Evolutionary conservation across 2,797 vertebrate genomes (phyloP).

Genomic region (Champsocephalus esox): DNA sequence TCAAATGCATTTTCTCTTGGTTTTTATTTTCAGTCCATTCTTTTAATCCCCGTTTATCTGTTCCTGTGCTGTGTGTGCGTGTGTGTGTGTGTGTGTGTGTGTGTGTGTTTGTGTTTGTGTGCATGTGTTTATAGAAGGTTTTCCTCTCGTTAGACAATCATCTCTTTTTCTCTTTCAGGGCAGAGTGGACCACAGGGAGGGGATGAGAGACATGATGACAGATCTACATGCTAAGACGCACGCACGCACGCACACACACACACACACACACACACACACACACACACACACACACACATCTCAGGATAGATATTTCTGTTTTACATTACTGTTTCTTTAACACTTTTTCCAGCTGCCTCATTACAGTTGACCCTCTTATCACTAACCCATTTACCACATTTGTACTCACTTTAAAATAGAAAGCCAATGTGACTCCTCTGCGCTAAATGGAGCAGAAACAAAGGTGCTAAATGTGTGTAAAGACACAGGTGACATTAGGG

Average conservation of each 20-base stretch:
- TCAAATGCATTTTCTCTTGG: slow-evolving; percentile 44
- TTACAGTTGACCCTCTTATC: slow-evolving; percentile 20
- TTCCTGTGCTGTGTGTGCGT: slow-evolving; percentile 14
- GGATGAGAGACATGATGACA: slow-evolving; percentile 67
- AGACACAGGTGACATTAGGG: slow-evolving; percentile 32
- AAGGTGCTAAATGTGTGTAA: slow-evolving; percentile 43
- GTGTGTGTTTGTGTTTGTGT: slow-evolving; percentile 12
- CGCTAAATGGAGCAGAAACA: slow-evolving; percentile 37
- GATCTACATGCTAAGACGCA: slow-evolving; percentile 19
- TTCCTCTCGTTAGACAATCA: slow-evolving; percentile 35
- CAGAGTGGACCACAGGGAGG: slow-evolving; percentile 51
- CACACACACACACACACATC: not conserved
- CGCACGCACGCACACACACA: slow-evolving; percentile 21
- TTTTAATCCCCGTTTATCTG: slow-evolving; percentile 20
- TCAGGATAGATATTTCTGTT: slow-evolving; percentile 9
- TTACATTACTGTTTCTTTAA: slow-evolving; percentile 13
- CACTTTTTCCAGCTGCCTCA: not conserved
- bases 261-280: slow-evolving; percentile 26
- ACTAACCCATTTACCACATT: slow-evolving; percentile 20
- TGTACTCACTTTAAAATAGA: slow-evolving; percentile 12
- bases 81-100: slow-evolving; percentile 11
- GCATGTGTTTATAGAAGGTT: slow-evolving; percentile 40
- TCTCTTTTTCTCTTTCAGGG: slow-evolving; percentile 63
- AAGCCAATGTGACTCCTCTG: slow-evolving; percentile 17
- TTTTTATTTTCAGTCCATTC: slow-evolving; percentile 30